A percentile compares a stretch with the other conserved stretches of the same genome.
These are phyloP conservation scores for Solen grandis DNA, from an alignment of 1,140 invertebrate species.

Conservation along the genomic window DNA sequence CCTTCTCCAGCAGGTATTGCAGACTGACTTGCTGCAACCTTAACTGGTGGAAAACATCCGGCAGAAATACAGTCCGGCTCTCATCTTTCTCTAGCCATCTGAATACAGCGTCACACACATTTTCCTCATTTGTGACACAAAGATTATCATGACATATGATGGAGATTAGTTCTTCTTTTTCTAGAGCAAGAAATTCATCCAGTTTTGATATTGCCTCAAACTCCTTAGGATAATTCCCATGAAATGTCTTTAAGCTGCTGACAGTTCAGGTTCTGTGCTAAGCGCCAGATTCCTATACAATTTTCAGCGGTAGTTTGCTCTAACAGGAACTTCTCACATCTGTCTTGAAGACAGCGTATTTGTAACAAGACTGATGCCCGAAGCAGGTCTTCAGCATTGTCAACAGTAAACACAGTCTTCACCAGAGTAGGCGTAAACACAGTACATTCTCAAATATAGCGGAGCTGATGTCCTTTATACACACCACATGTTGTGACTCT, in stretches of 20 bases:
- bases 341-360: constrained; percentile 63
- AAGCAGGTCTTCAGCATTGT: constrained; percentile 66
- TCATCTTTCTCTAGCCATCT: constrained; percentile 66
- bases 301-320: constrained; percentile 61
- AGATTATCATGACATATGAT: constrained; percentile 65
- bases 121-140: constrained; percentile 62
- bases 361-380: constrained; percentile 64
- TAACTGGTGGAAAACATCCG: constrained; percentile 62
- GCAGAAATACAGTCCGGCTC: constrained; percentile 47
- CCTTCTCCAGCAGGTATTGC: constrained; percentile 66
- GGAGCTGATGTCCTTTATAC: constrained; percentile 65
- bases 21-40: constrained; percentile 63
- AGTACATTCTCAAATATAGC: constrained; percentile 64
- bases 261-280: constrained; percentile 64
- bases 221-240: constrained; percentile 64
- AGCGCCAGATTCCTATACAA: constrained; percentile 62
- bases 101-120: constrained; percentile 62
- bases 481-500: constrained; percentile 66
- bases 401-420: constrained; percentile 62
- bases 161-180: constrained; percentile 65
- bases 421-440: constrained; percentile 66
- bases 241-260: constrained; percentile 61
- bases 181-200: constrained; percentile 60
- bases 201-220: constrained; percentile 65
- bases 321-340: constrained; percentile 67